Evolutionary conservation across 2,888 invertebrate genomes (phyloP).

Genomic region (Chouioia cunea): DNA sequence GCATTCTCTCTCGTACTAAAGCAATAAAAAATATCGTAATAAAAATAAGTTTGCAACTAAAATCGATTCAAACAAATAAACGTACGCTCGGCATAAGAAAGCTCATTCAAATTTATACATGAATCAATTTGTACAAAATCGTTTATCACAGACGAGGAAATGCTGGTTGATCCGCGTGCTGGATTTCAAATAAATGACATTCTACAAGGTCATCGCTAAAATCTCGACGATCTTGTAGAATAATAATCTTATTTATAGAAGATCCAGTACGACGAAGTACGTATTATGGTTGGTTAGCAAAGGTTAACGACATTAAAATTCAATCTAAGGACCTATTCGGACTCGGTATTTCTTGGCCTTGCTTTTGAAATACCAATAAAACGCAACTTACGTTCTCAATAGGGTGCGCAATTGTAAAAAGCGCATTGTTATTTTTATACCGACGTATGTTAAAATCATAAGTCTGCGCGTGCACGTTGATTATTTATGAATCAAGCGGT

Average conservation of each 20-base stretch:
- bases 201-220: constrained; percentile 25
- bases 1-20: constrained; percentile 37
- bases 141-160: constrained; percentile 49
- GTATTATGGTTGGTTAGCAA: constrained; percentile 32
- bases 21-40: constrained; percentile 35
- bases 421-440: constrained; percentile 26
- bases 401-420: constrained; percentile 46
- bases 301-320: constrained; percentile 30
- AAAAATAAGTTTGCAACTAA: constrained; percentile 43
- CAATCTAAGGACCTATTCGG: constrained; percentile 22
- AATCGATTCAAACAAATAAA: constrained; percentile 39
- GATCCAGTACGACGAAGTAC: no score
- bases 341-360: constrained; percentile 9
- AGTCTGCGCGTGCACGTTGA: constrained; percentile 16
- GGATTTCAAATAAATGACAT: constrained; percentile 43
- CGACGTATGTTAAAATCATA: constrained; percentile 17
- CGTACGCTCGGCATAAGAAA: constrained; percentile 6
- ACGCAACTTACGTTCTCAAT: constrained; percentile 40
- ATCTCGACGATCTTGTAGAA: constrained; percentile 26
- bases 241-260: no score
- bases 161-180: constrained; percentile 40
- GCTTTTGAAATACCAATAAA: constrained; percentile 34
- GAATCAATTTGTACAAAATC: constrained; percentile 45
- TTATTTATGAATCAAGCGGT: constrained; percentile 55
- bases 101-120: constrained; percentile 40